Evolutionary conservation across 2,888 invertebrate species (phyloP).

Genomic region (Ceramica pisi): DNA sequence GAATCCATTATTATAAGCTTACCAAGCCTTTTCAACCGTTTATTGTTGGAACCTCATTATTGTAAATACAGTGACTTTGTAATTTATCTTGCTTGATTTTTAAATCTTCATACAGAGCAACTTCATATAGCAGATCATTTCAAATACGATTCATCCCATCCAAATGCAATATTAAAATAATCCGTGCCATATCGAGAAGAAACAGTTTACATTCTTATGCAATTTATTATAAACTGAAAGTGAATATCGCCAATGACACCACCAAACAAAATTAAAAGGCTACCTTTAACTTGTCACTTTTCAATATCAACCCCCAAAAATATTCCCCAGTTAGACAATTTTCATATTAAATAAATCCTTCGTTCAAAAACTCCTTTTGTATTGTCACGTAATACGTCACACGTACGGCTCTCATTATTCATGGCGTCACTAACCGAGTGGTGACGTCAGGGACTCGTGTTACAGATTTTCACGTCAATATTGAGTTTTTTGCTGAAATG

Average conservation of each 20-base stretch:
- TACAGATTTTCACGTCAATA: slow-evolving; percentile 60
- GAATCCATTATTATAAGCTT: too few relatives aligned
- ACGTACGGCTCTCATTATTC: slow-evolving; percentile 65
- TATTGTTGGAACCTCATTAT: too few relatives aligned
- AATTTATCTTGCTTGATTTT: too few relatives aligned
- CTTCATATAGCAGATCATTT: too few relatives aligned
- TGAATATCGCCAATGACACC: neutral
- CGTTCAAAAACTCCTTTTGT: slow-evolving; percentile 47
- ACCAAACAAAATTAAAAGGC: neutral
- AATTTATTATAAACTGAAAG: neutral
- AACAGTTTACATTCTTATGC: too few relatives aligned
- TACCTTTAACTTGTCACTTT: neutral
- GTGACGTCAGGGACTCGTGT: slow-evolving; percentile 57
- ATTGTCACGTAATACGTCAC: slow-evolving; percentile 52
- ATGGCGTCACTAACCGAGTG: slow-evolving; percentile 66
- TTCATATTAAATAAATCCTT: slow-evolving; percentile 43
- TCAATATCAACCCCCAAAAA: slow-evolving; percentile 4
- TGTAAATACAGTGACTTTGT: too few relatives aligned
- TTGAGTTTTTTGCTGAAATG: slow-evolving; percentile 44
- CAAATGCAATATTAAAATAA: too few relatives aligned
- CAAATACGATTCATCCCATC: too few relatives aligned
- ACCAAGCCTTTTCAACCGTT: too few relatives aligned
- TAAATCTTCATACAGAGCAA: too few relatives aligned
- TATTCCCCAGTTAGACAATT: slow-evolving; percentile 21
- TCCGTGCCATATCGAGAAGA: too few relatives aligned